Evolutionary conservation across 2,113 vertebrate genomes (phyloP), one percentile per base, ranked within the genome.

Genomic region (Ophiodon elongatus): DNA sequence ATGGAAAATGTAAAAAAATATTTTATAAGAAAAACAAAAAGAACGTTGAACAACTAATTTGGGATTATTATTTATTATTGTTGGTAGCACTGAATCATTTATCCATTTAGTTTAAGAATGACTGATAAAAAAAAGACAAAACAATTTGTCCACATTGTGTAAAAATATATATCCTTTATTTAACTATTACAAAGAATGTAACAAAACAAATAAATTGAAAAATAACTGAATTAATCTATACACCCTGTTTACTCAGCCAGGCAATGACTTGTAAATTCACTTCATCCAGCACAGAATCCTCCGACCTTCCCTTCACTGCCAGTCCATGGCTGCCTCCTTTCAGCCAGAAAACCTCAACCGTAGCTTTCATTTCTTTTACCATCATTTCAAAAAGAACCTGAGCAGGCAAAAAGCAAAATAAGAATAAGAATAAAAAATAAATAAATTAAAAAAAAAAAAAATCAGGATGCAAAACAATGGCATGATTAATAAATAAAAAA

Each of bases 281-380:
- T 94, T 99, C 97, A 79, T 95, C 95, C 92, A 97, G 86, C 50
- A 99, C 91, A 63, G 96, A 95, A 0, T 97, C 96, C 65, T 95
- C 87, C 14, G 94, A 74, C 84, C 96, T 90, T 69, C 97, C 97
- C 91, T 96, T 97, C 56, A 97, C 96, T 45, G 87, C 89, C 90
- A 99, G 96, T 56, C 97, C 96, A 84, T 99, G 98, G 87, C 93
- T 97, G 75, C 95, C 98, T 88, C 96, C 97, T 70, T 95, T 91
- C 47, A 99, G 88, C 98, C 97, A 98, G 31, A 96, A 92, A 80
- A 99, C 96, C 70, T 96, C 94, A 73, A 84, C 91, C 75, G 94
- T 89, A 78, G 95, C 95, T 93, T 96, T 94, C 95, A 99, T 97
- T 88, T 96, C 94, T 69, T 93, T 93, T n/a, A 95, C 52, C 67